Evolutionary conservation across 2,113 vertebrate species (phyloP).

Genomic region (Microcebus lehilahytsara): DNA sequence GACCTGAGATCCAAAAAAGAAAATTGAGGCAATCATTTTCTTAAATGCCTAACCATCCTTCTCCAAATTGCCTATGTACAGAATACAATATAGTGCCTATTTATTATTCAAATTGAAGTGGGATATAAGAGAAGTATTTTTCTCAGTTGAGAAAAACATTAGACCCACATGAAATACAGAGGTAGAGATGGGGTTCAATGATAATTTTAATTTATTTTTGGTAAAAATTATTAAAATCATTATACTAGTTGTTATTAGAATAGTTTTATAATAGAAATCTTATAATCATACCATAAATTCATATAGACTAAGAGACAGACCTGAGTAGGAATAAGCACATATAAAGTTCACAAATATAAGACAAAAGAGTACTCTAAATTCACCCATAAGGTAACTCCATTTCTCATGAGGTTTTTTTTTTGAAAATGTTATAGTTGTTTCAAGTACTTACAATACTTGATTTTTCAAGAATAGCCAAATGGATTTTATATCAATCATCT

Average conservation of each 20-base stretch:
- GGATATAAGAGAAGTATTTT: not conserved
- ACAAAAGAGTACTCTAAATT: not conserved
- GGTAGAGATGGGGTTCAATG: not conserved
- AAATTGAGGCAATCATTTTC: not conserved
- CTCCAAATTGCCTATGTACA: not conserved
- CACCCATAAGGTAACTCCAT: not conserved
- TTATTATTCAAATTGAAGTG: not conserved
- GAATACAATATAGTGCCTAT: not conserved
- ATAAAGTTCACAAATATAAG: conserved; percentile 39
- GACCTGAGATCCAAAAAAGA: not conserved
- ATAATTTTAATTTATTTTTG: not conserved
- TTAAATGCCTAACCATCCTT: not conserved
- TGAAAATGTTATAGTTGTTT: conserved; percentile 55
- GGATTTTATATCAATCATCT: conserved; percentile 43
- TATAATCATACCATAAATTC: not conserved
- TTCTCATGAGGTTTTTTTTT: conserved; percentile 12
- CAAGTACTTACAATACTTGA: not conserved
- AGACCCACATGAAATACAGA: not conserved
- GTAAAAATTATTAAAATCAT: not conserved
- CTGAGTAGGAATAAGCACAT: not conserved
- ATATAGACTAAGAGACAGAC: not conserved
- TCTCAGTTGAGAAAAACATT: not conserved
- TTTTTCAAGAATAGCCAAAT: conserved; percentile 56
- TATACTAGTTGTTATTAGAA: not conserved
- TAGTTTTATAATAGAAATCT: not conserved